Base-by-base conservation (phyloP, 2,888 invertebrate genomes). In the Dione vanillae region DNA sequence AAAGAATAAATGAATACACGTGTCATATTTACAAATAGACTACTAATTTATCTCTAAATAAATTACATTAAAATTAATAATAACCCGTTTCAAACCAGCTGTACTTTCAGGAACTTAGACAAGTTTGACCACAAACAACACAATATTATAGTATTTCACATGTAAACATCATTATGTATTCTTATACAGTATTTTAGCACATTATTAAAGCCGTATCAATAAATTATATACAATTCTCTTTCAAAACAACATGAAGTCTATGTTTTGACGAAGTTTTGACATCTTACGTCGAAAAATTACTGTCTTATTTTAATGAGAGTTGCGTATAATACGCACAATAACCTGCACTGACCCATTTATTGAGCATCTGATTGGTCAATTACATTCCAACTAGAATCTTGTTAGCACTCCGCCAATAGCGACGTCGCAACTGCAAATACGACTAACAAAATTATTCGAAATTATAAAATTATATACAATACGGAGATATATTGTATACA, bases 221-320 rank as follows among this genome's bases (percentile, higher is more conserved):
- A 49, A 70, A 76, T 79, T 76, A 75, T 79, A 69, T 67, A 75
- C 59, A 74, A 77, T 73, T 76, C 74, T 70, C 59, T 77, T 81
- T 80, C 82, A 88, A 86, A 89, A 89, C 88, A 89, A 86, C 81
- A 75, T 76, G 74, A 79, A 78, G 75, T 74, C 74, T 79, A 82
- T 89, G 88, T 90, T 89, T 89, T 90, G 88, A 83, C 79, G 79
- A 83, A 78, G 79, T 80, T 84, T 83, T 85, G 80, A 81, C 80
- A 72, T 78, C 56, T 75, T 76, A 77, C 75, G 77, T 78, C 73
- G 73, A 76, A 77, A 78, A 79, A 77, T 79, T 70, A 56, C 77
- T 56, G 56, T 56, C 37, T 37, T 56, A n/a, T 37, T 82, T 82
- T 77, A 74, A 61, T 61, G 27, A 35, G 47, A 40, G 19, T 74